Base-by-base conservation (phyloP, 2,888 invertebrate species). In the Heliconius erato region DNA sequence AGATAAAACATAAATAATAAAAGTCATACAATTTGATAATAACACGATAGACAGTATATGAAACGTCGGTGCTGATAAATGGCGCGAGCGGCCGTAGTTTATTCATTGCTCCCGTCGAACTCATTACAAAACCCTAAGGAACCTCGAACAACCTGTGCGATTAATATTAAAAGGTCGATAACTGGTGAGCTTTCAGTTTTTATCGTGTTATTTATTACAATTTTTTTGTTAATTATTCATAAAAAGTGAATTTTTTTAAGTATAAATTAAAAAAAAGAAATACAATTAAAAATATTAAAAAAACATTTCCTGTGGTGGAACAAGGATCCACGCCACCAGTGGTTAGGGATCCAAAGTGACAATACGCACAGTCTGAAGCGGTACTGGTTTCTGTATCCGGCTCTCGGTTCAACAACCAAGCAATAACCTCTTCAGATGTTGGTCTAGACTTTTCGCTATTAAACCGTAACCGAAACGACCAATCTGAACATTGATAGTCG, bases 21-120 rank as follows among this genome's bases (percentile, higher is more conserved):
- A 94, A 93, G 94, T 94, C 92, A 89, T 87, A 88, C 89, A 89
- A 92, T 91, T 63, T 89, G 92, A 93, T 92, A 94, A 94, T 94
- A 94, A 93, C 92, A 91, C 91, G 91, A 94, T 92, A 91, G 94
- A 92, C 92, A 91, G 91, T 90, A 93, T 92, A 92, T 92, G 92
- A 92, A 94, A 91, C 91, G 87, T 88, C 86, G 87, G 90, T 87
- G 88, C 90, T 94, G 94, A 94, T 93, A 92, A 94, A 94, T 93
- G 92, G 91, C 87, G 87, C 86, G 86, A 88, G 88, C 89, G 59
- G 79, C 71, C 65, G 74, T 76, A 79, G 82, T 84, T 82, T 80
- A 82, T 84, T 79, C 82, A 82, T 82, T 67, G 84, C 74, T 80
- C 79, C 63, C 79, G 35, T 69, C 69, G 76, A 71, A 69, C 71